These are phyloP conservation scores for Campylomormyrus tamandua DNA, from an alignment of 2,113 vertebrate genomes.

Conservation along the genomic window DNA sequence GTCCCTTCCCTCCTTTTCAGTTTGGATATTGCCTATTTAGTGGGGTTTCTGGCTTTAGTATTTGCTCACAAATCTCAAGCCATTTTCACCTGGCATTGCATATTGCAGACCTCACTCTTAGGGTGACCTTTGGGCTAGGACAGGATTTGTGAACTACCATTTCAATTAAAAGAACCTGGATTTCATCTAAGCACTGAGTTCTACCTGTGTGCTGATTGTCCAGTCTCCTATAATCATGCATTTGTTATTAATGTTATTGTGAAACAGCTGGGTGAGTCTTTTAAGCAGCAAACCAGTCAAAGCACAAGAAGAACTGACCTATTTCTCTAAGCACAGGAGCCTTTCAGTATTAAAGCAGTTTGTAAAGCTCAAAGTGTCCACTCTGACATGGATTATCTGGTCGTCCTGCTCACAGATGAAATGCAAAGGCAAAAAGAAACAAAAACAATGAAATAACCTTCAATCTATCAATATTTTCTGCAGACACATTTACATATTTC, in stretches of 20 bases:
- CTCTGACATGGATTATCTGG: neutral
- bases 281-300: neutral
- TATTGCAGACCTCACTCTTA: neutral
- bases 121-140: neutral
- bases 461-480: neutral
- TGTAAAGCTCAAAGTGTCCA: neutral
- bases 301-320: neutral
- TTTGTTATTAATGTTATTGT: neutral
- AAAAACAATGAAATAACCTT: neutral
- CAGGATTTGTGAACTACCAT: neutral
- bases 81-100: neutral
- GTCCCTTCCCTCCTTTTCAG: neutral
- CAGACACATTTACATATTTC: neutral
- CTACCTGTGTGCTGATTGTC: neutral
- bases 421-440: neutral
- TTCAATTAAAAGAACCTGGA: neutral
- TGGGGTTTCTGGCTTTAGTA: neutral
- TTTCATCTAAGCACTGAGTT: neutral
- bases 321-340: neutral
- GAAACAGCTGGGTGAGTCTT: neutral
- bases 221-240: neutral
- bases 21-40: neutral
- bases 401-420: neutral
- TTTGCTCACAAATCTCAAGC: neutral
- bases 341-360: neutral